Base-by-base conservation (phyloP, 1,140 invertebrate species). In the Nasonia giraulti region DNA sequence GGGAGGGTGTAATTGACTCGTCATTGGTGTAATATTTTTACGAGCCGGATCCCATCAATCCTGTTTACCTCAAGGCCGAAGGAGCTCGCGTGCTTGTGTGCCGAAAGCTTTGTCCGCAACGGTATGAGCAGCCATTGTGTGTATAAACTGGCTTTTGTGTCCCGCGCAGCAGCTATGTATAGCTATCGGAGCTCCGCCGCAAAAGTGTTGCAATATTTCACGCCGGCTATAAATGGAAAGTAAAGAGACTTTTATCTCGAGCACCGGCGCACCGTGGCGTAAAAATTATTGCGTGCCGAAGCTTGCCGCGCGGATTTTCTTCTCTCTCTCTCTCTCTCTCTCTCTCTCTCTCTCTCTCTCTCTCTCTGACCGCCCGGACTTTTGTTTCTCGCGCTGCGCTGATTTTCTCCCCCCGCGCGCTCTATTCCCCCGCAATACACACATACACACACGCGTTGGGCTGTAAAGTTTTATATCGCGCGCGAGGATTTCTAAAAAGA, bases 21-120 rank as follows among this genome's bases (percentile, higher is more conserved):
- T 85, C 86, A 87, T 86, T 88, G 55, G 1, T 4, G 55, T n/a
- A 62, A 62, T 62, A 62, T 62, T 62, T 62, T 62, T 17, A 62
- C 17, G 3, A n/a, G 55, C 55, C 55, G 55, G 17, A 76, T 84
- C 47, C 68, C 87, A 87, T 88, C 83, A 86, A 88, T 88, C 86
- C 50, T 55, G 17, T 17, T 1, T 20, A 62, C 17, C 20, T 62
- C 55, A n/a, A 62, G 55, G 55, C 17, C 17, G 20, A 62, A 20
- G n/a, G 2, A 3, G 1, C 27, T 27, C 27, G 27, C 27, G 1
- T 27, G 27, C 27, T n/a, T 5, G 20, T 6, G 20, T 17, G 10
- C 55, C 17, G 17, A 62, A 62, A n/a, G 17, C 40, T 44, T 20
- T 62, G 55, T 62, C 55, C 55, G 27, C 27, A n/a, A 4, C 55